These are phyloP conservation scores for Euproctis similis DNA, from an alignment of 2,888 invertebrate genomes.

Conservation along the genomic window DNA sequence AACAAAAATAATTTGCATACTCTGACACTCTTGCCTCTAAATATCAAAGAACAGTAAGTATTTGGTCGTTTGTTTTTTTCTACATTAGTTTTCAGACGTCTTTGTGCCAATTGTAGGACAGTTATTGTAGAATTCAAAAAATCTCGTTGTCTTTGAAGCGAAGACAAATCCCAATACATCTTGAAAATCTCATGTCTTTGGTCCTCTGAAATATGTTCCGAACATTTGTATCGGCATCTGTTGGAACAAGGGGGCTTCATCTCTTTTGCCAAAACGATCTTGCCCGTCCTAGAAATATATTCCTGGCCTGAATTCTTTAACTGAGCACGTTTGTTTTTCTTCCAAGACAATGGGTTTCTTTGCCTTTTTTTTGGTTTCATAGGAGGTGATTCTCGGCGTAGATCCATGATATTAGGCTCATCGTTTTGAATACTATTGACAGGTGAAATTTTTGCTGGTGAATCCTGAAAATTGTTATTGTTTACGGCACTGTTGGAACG, in stretches of 20 bases:
- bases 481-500: no score
- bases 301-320: conserved; percentile 8
- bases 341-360: conserved; percentile 7
- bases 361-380: no score
- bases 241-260: conserved; percentile 7
- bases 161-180: conserved; percentile 8
- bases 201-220: conserved; percentile 6
- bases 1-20: conserved; percentile 8
- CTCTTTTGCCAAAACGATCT: conserved; percentile 7
- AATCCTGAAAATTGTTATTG: conserved; percentile 1
- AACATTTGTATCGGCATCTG: conserved; percentile 8
- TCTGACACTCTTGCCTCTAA: conserved; percentile 5
- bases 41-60: conserved; percentile 6
- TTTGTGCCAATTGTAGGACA: conserved; percentile 5
- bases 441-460: conserved; percentile 2
- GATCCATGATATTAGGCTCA: conserved; percentile 4
- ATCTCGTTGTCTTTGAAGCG: conserved; percentile 9
- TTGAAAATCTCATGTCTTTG: conserved; percentile 7
- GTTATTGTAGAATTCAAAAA: conserved; percentile 7
- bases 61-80: conserved; percentile 7
- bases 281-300: conserved; percentile 7
- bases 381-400: conserved; percentile 2
- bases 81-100: conserved; percentile 7
- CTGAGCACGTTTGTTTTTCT: conserved; percentile 8
- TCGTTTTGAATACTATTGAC: conserved; percentile 4